Evolutionary conservation across 2,113 vertebrate genomes (phyloP).

Genomic region (Pipra filicauda): DNA sequence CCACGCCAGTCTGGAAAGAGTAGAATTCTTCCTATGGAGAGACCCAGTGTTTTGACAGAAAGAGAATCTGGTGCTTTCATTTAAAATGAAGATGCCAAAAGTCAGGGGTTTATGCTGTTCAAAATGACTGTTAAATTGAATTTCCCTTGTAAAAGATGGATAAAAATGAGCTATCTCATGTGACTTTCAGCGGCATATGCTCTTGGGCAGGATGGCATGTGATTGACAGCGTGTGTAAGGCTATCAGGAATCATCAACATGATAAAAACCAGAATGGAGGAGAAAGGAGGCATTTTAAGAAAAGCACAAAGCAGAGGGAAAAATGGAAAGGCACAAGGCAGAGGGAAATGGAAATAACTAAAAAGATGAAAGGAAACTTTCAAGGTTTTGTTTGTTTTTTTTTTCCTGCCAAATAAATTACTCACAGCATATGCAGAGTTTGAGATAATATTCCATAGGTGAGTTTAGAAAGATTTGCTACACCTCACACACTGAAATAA

Average conservation of each 20-base stretch:
- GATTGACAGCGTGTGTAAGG: constrained; percentile 40
- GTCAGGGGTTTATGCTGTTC: constrained; percentile 21
- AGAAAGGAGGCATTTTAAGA: constrained; percentile 41
- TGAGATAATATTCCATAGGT: neutral
- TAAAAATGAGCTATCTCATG: constrained; percentile 17
- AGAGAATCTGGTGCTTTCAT: constrained; percentile 50
- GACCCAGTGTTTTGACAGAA: constrained; percentile 59
- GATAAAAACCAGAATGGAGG: neutral
- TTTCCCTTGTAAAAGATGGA: constrained; percentile 48
- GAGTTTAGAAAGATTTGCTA: neutral
- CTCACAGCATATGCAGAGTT: neutral
- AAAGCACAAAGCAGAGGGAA: neutral
- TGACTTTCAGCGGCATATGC: constrained; percentile 24
- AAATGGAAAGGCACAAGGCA: neutral
- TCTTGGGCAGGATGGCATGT: constrained; percentile 37
- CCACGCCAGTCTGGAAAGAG: neutral
- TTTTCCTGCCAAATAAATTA: neutral
- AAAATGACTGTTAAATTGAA: constrained; percentile 65
- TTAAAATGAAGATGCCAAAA: constrained; percentile 43
- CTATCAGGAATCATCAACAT: constrained; percentile 8
- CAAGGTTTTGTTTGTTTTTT: neutral
- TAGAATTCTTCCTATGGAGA: neutral
- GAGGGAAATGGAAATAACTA: neutral
- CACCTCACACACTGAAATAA: neutral
- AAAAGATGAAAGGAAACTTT: constrained; percentile 13